Evolutionary conservation across 2,797 vertebrate species (phyloP).

Genomic region (Poliocrania exsul): DNA sequence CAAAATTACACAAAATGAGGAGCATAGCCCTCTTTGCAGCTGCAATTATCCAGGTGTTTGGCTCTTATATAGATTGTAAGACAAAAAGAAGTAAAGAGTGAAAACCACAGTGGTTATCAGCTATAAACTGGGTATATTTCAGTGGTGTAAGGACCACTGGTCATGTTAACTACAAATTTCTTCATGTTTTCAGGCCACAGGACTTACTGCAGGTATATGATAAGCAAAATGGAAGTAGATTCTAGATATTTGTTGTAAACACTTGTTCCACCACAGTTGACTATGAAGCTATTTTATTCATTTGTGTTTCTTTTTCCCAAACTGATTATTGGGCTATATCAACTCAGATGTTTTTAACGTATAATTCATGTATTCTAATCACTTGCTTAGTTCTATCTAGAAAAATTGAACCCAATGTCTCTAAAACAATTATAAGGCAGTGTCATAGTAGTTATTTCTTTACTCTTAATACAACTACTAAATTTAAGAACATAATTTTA

Average conservation of each 20-base stretch:
- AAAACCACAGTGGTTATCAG: rapidly evolving
- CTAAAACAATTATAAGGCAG: background rate
- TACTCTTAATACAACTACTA: background rate
- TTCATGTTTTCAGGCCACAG: background rate
- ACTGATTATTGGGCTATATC: background rate
- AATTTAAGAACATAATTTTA: background rate
- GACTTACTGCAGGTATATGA: background rate
- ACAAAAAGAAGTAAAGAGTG: background rate
- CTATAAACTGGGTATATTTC: background rate
- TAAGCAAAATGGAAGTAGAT: background rate
- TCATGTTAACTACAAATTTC: background rate
- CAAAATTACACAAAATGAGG: background rate
- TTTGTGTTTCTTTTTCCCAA: background rate
- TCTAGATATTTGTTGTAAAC: background rate
- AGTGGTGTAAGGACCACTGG: background rate
- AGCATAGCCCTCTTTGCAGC: background rate
- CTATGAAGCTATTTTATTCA: background rate
- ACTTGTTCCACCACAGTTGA: background rate
- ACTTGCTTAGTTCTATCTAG: background rate
- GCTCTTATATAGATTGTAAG: background rate
- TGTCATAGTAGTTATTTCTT: background rate
- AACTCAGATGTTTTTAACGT: background rate
- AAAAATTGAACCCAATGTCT: background rate
- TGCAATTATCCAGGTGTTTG: background rate
- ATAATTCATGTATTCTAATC: background rate